Conservation (phyloP, 2,113 vertebrate genomes). For the Planiliza haematocheilus region DNA sequence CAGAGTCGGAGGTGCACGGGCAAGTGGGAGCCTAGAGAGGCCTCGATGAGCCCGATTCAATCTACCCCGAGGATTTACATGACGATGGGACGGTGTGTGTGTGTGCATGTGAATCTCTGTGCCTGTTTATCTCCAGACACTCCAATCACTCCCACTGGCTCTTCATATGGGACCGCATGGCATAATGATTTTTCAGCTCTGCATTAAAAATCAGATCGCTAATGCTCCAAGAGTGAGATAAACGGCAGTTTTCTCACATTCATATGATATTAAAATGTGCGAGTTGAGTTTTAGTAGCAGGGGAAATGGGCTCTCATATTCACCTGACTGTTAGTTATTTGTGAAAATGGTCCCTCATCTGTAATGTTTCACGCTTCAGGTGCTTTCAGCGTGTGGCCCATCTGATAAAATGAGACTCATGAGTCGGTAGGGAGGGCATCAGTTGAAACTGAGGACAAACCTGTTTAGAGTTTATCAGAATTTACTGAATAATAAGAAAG, state of each 20-base stretch:
- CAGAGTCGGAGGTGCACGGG: slow-evolving; percentile 31
- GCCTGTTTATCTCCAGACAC: slow-evolving; percentile 34
- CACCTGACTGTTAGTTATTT: too few relatives aligned
- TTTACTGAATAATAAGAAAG: too few relatives aligned
- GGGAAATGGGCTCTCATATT: too few relatives aligned
- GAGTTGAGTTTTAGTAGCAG: too few relatives aligned
- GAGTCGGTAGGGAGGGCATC: too few relatives aligned
- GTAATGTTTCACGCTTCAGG: too few relatives aligned
- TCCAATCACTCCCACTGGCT: slow-evolving; percentile 34
- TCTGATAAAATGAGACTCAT: too few relatives aligned
- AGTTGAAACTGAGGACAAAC: too few relatives aligned
- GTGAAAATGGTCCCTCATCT: too few relatives aligned
- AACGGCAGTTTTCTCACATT: not conserved
- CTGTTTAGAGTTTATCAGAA: too few relatives aligned
- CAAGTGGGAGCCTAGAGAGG: slow-evolving; percentile 57
- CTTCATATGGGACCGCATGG: not conserved
- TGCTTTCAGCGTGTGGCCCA: too few relatives aligned
- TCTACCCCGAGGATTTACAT: slow-evolving; percentile 43
- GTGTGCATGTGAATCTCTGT: slow-evolving; percentile 51
- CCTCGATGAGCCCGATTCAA: slow-evolving; percentile 45
- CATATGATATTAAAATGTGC: too few relatives aligned
- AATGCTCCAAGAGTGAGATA: not conserved
- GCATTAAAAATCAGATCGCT: not conserved
- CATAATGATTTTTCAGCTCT: not conserved
- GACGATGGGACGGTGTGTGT: slow-evolving; percentile 47